phyloP scores from a whole-genome alignment of 2,888 invertebrate species.

The Agonopterix arenella region DNA sequence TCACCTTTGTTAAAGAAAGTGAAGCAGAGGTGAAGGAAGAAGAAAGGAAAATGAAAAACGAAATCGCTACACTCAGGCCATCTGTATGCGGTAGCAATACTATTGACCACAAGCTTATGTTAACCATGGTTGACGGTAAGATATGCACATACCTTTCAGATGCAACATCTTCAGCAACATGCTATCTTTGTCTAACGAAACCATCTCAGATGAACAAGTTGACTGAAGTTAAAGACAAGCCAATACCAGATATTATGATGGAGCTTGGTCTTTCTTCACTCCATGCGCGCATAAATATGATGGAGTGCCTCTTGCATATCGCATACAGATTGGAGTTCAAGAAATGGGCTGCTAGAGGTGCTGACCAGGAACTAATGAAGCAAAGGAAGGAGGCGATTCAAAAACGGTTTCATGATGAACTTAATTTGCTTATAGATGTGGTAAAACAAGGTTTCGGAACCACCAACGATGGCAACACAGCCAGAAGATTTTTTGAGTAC shows the following conservation, averaged over 20 bases:
- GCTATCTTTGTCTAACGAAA: slow-evolving; percentile 6
- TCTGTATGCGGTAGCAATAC: neutral
- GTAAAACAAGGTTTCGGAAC: slow-evolving; percentile 11
- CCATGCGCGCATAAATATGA: slow-evolving; percentile 9
- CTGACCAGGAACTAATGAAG: neutral
- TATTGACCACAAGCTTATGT: neutral
- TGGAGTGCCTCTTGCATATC: slow-evolving; percentile 14
- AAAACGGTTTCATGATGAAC: slow-evolving; percentile 5
- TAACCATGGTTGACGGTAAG: slow-evolving; percentile 4
- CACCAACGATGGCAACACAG: slow-evolving; percentile 10
- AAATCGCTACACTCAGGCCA: slow-evolving; percentile 4
- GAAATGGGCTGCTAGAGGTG: slow-evolving; percentile 4
- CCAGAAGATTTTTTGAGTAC: slow-evolving; percentile 9
- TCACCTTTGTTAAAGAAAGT: slow-evolving; percentile 9
- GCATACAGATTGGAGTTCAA: slow-evolving; percentile 9
- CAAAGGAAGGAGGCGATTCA: slow-evolving; percentile 5
- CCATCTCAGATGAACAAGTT: slow-evolving; percentile 8
- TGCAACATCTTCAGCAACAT: slow-evolving; percentile 2
- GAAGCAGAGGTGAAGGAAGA: slow-evolving; percentile 3
- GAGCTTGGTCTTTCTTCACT: slow-evolving; percentile 7
- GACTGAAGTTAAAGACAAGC: neutral
- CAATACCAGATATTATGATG: neutral
- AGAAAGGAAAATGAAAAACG: slow-evolving; percentile 4
- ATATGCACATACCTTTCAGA: slow-evolving; percentile 4
- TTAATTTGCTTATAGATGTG: slow-evolving; percentile 9